Percentiles rank a stretch among this genome's conserved stretches.
phyloP scores from a whole-genome alignment of 2,113 vertebrate species.

The Okapia johnstoni region DNA sequence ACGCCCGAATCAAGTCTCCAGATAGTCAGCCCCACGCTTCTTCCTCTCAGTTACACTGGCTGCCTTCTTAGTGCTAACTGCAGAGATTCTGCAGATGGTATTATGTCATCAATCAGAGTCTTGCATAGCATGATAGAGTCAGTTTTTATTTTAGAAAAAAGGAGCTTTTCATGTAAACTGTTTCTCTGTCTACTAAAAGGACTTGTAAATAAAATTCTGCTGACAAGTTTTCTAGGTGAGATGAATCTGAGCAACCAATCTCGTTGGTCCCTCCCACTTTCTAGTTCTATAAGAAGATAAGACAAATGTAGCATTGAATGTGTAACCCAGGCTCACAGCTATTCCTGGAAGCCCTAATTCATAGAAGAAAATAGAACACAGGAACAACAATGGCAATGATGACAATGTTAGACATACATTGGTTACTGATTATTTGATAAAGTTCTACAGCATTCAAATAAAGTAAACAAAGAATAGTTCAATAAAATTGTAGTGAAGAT shows the following conservation, averaged over 20 bases:
- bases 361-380: background rate
- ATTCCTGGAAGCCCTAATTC: background rate
- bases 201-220: background rate
- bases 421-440: conserved; percentile 14
- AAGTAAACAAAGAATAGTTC: conserved; percentile 3
- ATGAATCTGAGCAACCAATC: background rate
- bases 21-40: background rate
- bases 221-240: background rate
- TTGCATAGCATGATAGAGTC: background rate
- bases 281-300: background rate
- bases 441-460: background rate
- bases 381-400: background rate
- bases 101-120: background rate
- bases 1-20: background rate
- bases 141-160: background rate
- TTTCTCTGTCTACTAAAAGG: background rate
- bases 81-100: background rate
- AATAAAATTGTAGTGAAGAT: background rate
- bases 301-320: background rate
- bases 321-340: background rate
- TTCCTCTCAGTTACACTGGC: background rate
- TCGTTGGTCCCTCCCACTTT: background rate
- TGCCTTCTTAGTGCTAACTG: background rate
- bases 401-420: background rate
- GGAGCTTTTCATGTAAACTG: background rate